Evolutionary conservation across 2,113 vertebrate species (phyloP), one percentile per base, ranked within the genome.

Genomic region (Heloderma charlesbogerti): DNA sequence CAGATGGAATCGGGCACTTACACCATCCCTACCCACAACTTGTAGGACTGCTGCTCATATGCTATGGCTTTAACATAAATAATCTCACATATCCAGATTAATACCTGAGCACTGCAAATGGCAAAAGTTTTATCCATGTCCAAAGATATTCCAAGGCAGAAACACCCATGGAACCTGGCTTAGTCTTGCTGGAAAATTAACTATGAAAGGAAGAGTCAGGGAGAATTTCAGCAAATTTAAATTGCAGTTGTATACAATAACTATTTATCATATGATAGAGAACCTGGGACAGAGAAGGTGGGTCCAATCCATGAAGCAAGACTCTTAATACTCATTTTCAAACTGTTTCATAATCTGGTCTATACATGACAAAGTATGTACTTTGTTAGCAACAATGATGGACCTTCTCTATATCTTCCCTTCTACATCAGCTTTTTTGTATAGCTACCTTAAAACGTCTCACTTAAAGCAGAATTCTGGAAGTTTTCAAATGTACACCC

Each of bases 381-480:
- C 34, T 69, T 18, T 27, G 37, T 25, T 60, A 18, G 37, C 43
- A 54, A 37, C 34, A 6, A 81, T 18, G 3, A 71, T 18, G 12
- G 20, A 6, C 16, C 8, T 43, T 74, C 3, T 34, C 37, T 82
- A 43, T 87, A 60, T 77, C 37, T 83, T 12, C 18, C 37, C 6
- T 54, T n/a, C 57, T 84, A 43, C 10, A 22, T 72, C 43, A 51
- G n/a, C 54, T 51, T 3, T 84, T 22, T 66, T 27, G 22, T 60
- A 27, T 89, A 18, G 0, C 37, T 93, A 92, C 37, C 69, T n/a
- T 34, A 84, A 91, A 81, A 45, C 25, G 4, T 74, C 40, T 4
- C 27, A 18, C 29, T 74, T 18, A 75, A 84, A 83, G 40, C 48
- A 31, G 16, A 37, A 92, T 89, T 31, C 92, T 29, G 88, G 22